Conservation (phyloP, 2,113 vertebrate species). For the Thalassarche chlororhynchos region DNA sequence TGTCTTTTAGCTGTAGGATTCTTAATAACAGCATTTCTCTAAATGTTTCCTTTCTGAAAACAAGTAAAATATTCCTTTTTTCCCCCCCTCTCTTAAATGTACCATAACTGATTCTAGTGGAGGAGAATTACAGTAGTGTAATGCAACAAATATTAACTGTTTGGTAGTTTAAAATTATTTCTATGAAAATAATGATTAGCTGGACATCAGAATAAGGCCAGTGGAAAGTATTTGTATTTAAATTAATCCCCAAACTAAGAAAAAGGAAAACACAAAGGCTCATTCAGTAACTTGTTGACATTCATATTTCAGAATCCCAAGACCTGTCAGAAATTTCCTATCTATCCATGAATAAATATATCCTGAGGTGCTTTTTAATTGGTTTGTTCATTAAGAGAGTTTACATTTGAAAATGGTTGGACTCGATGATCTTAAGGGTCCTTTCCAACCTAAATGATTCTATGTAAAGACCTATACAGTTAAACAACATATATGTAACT, state of each 20-base stretch:
- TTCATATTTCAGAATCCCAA: not conserved
- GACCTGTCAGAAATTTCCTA: not conserved
- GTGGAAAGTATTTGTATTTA: not conserved
- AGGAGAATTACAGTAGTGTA: not conserved
- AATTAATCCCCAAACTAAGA: not conserved
- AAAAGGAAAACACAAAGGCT: not conserved
- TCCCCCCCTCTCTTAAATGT: not conserved
- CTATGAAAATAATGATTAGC: not conserved
- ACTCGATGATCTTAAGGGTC: not conserved
- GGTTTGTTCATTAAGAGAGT: not conserved
- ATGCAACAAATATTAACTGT: rapidly evolving
- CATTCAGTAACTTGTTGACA: not conserved
- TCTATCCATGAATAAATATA: not conserved
- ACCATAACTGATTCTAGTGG: not conserved
- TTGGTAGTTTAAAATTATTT: not conserved
- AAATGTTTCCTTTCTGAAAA: not conserved
- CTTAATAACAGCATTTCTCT: not conserved
- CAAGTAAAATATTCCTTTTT: not conserved
- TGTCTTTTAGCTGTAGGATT: not conserved
- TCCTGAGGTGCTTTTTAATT: not conserved
- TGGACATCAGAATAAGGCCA: not conserved
- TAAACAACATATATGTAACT: not conserved
- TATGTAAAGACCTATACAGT: not conserved
- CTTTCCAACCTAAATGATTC: not conserved
- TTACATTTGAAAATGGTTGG: not conserved